Evolutionary conservation across 2,888 invertebrate genomes (phyloP).

Genomic region (Melitaea athalia): DNA sequence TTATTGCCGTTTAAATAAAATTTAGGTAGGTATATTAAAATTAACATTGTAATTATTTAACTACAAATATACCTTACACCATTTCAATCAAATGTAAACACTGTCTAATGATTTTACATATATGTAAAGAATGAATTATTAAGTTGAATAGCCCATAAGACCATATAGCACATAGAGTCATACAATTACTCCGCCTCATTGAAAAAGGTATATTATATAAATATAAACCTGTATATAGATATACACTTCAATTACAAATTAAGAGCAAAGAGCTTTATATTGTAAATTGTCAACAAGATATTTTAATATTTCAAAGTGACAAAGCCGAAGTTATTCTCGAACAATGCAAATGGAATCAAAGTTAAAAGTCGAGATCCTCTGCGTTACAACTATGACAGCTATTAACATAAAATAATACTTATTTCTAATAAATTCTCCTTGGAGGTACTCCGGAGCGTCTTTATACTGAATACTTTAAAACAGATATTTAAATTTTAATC

Average conservation of each 20-base stretch:
- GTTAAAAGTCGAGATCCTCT: conserved; percentile 44
- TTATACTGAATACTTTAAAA: no score
- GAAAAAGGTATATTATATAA: not conserved
- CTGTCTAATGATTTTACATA: no score
- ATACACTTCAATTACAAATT: conserved; percentile 21
- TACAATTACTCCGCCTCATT: not conserved
- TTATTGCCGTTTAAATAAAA: no score
- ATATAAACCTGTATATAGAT: not conserved
- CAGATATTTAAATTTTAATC: no score
- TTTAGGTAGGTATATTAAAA: no score
- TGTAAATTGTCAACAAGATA: conserved; percentile 24
- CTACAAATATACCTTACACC: no score
- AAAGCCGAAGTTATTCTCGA: conserved; percentile 41
- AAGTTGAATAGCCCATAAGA: no score
- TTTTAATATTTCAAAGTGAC: conserved; percentile 35
- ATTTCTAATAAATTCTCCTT: conserved; percentile 56
- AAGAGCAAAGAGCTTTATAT: conserved; percentile 35
- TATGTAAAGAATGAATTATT: no score
- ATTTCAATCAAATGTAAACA: no score
- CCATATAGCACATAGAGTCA: no score
- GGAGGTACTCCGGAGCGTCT: conserved; percentile 6
- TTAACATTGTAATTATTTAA: no score
- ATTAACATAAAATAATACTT: conserved; percentile 80
- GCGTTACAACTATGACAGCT: conserved; percentile 61
- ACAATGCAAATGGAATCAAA: conserved; percentile 64